phyloP scores from a whole-genome alignment of 2,113 vertebrate genomes.

The Nematolebias whitei region DNA sequence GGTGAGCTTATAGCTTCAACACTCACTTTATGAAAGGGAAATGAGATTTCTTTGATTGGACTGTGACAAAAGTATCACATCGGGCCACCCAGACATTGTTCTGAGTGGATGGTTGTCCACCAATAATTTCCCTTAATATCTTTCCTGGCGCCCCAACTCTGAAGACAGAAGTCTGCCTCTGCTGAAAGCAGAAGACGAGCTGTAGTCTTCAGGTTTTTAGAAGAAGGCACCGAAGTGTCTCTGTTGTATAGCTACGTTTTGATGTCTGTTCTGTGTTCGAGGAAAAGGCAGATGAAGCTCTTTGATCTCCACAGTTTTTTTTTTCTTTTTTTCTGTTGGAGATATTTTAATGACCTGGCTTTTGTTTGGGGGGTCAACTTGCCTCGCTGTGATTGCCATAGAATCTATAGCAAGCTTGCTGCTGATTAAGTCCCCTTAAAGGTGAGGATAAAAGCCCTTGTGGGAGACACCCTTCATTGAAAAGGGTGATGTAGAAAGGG shows the following conservation, averaged over 20 bases:
- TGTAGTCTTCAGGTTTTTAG: slow-evolving; percentile 48
- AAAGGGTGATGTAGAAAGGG: slow-evolving; percentile 57
- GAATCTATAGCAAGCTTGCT: slow-evolving; percentile 37
- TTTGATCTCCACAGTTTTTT: slow-evolving; percentile 55
- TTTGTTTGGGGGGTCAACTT: slow-evolving; percentile 73
- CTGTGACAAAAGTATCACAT: slow-evolving; percentile 63
- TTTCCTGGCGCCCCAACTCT: slow-evolving; percentile 67
- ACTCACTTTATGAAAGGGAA: slow-evolving; percentile 48
- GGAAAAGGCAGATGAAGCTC: slow-evolving; percentile 63
- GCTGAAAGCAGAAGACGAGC: slow-evolving; percentile 41
- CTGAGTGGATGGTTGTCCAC: slow-evolving; percentile 49
- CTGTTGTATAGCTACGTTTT: slow-evolving; percentile 62
- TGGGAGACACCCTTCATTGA: slow-evolving; percentile 59
- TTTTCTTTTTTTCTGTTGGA: slow-evolving; percentile 79
- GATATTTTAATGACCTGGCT: slow-evolving; percentile 81
- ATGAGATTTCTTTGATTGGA: slow-evolving; percentile 52
- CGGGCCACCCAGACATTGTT: slow-evolving; percentile 57
- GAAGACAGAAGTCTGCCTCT: slow-evolving; percentile 38
- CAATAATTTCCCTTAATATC: slow-evolving; percentile 49
- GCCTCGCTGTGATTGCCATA: slow-evolving; percentile 57
- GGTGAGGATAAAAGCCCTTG: slow-evolving; percentile 71
- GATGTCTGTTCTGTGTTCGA: slow-evolving; percentile 67
- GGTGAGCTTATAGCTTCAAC: slow-evolving; percentile 50
- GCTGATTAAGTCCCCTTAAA: slow-evolving; percentile 75
- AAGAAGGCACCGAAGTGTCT: slow-evolving; percentile 40